Conservation (phyloP, 2,113 vertebrate species). For the Gnathonemus longibarbis region DNA sequence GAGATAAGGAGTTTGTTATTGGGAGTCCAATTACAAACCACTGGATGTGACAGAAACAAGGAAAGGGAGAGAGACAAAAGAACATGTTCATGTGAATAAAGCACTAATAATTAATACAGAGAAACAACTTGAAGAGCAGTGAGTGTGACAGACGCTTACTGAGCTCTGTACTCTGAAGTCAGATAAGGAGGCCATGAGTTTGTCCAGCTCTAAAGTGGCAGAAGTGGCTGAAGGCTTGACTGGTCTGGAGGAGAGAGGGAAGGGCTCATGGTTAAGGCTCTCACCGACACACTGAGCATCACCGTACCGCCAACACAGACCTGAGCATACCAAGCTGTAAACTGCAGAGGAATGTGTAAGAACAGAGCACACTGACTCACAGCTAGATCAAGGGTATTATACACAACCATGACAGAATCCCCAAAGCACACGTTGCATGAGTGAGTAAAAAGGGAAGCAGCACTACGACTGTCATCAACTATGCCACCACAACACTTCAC, state of each 20-base stretch:
- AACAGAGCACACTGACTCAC: background rate
- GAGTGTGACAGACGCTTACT: conserved; percentile 52
- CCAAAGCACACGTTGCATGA: background rate
- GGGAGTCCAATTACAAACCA: background rate
- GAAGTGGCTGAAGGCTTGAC: conserved; percentile 75
- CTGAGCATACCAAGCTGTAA: background rate
- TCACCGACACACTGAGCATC: background rate
- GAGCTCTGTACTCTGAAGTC: conserved; percentile 85
- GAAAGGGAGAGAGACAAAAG: background rate
- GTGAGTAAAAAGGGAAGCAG: background rate
- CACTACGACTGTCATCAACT: background rate
- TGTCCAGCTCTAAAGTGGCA: conserved; percentile 81
- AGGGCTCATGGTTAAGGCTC: background rate
- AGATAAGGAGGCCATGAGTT: conserved; percentile 84
- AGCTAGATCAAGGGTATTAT: background rate
- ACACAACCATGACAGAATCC: background rate
- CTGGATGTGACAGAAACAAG: background rate
- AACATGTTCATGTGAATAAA: background rate
- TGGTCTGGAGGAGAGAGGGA: conserved; percentile 43
- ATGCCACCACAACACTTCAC: background rate
- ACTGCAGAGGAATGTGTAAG: background rate
- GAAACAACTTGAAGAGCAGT: background rate
- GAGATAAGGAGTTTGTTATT: background rate
- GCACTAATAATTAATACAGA: background rate
- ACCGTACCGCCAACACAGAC: background rate